phyloP scores from a whole-genome alignment of 2,113 vertebrate genomes.

The Misgurnus mizolepis region DNA sequence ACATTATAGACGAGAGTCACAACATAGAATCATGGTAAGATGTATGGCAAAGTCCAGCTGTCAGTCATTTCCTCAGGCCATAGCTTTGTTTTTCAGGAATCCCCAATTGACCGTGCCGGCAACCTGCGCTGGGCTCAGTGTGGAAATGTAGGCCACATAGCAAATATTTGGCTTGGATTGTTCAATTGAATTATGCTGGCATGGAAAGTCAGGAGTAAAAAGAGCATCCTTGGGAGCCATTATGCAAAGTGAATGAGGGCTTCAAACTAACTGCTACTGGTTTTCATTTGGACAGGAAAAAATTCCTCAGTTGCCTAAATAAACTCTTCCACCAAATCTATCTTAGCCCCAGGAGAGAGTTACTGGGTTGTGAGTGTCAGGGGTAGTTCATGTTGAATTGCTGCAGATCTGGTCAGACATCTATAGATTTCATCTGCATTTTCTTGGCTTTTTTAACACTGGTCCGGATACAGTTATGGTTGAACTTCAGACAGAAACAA shows the following conservation, averaged over 20 bases:
- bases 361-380: constrained; percentile 49
- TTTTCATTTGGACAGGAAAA: constrained; percentile 64
- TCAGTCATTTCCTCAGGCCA: constrained; percentile 15
- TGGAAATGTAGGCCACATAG: constrained; percentile 71
- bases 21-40: background rate
- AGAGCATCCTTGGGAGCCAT: constrained; percentile 75
- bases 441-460: constrained; percentile 8
- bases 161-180: constrained; percentile 77
- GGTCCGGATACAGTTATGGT: background rate
- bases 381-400: constrained; percentile 37
- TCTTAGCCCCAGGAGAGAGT: constrained; percentile 38
- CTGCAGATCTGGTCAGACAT: constrained; percentile 43
- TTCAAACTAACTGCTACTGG: constrained; percentile 75
- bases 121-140: constrained; percentile 66
- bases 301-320: constrained; percentile 56
- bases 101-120: constrained; percentile 56
- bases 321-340: constrained; percentile 60
- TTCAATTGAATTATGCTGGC: constrained; percentile 77
- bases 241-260: constrained; percentile 72
- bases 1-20: background rate
- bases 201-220: constrained; percentile 66
- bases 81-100: constrained; percentile 45
- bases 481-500: constrained; percentile 47
- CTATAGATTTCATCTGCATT: constrained; percentile 30
- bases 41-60: constrained; percentile 9